A percentile compares a stretch with the other conserved stretches of the same genome.
These are phyloP conservation scores for Perizoma affinitatum DNA, from an alignment of 2,888 invertebrate species.

Conservation along the genomic window DNA sequence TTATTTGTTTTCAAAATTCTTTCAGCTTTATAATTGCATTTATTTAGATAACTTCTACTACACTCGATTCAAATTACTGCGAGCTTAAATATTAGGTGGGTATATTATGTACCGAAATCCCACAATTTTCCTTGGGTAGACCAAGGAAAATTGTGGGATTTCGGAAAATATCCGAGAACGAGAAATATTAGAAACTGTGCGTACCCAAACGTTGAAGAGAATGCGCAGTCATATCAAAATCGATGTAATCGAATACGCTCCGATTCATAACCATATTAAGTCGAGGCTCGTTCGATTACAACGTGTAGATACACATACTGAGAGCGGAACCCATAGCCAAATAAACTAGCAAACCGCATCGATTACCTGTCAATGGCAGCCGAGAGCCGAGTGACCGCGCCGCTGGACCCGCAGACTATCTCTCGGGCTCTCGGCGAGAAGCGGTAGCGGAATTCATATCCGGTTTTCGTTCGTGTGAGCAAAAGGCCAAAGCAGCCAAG, in stretches of 20 bases:
- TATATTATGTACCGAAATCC: too few species aligned
- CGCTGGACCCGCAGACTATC: slow-evolving; percentile 54
- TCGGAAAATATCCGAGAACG: background rate
- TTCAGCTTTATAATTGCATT: too few species aligned
- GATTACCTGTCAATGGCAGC: slow-evolving; percentile 81
- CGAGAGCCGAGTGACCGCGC: slow-evolving; percentile 70
- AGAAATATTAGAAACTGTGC: background rate
- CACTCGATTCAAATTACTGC: too few species aligned
- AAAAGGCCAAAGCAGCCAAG: too few species aligned
- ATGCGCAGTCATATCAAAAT: slow-evolving; percentile 51
- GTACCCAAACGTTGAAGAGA: slow-evolving; percentile 32
- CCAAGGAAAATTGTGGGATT: too few species aligned
- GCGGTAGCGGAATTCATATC: slow-evolving; percentile 1
- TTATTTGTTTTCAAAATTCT: too few species aligned
- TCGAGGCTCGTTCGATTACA: slow-evolving; percentile 68
- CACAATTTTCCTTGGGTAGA: too few species aligned
- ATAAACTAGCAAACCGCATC: slow-evolving; percentile 82
- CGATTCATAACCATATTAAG: slow-evolving; percentile 69
- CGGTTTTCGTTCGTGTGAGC: background rate
- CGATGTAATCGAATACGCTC: slow-evolving; percentile 62
- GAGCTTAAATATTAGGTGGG: too few species aligned
- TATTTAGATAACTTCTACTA: too few species aligned
- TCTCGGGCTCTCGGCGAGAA: slow-evolving; percentile 20
- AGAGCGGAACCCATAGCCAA: slow-evolving; percentile 79
- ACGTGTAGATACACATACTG: slow-evolving; percentile 75